Base-by-base conservation (phyloP, 2,888 invertebrate species). In the Holacanthella duospinosa region DNA sequence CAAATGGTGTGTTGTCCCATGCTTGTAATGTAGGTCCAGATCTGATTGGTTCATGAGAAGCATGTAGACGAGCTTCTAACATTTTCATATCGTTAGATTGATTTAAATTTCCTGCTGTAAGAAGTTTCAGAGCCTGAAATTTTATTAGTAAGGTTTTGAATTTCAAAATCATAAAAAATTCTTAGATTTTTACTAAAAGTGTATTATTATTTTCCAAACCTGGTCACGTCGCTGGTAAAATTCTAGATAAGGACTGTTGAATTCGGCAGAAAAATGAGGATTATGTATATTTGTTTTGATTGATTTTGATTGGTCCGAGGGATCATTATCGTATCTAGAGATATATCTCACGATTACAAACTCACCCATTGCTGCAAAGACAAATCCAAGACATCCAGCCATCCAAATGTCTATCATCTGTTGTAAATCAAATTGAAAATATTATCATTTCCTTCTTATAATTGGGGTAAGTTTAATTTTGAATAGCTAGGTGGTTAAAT, bases 351-450 rank as follows among this genome's bases (percentile, higher is more conserved):
- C 88, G 1, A 89, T 86, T 0, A 89, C 87, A 74, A 90, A 90
- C 78, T 90, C 90, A 24, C 85, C 86, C 25, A 90, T 79, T 0
- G 90, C 88, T 0, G 88, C 87, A 75, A 90, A 90, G 2, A 89
- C 89, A 66, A 89, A 89, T 74, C 88, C 83, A 88, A 90, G 89
- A 74, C 90, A 90, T 3, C 87, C 88, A 2, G 89, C 88, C 89
- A 90, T 89, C 90, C 90, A 90, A 57, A 71, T 64, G 43, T 71
- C 71, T 56, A 69, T 27, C 63, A 67, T 65, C 60, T 66, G n/a
- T n/a, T n/a, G n/a, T n/a, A n/a, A n/a, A n/a, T n/a, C n/a, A n/a
- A n/a, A n/a, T n/a, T n/a, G 25, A 43, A 26, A 28, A 21, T n/a
- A 48, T 48, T 6, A 36, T 6, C 36, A 36, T 36, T 6, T 36